Base-by-base conservation (phyloP, 2,888 invertebrate genomes). In the Lasioglossum oenotherae region DNA sequence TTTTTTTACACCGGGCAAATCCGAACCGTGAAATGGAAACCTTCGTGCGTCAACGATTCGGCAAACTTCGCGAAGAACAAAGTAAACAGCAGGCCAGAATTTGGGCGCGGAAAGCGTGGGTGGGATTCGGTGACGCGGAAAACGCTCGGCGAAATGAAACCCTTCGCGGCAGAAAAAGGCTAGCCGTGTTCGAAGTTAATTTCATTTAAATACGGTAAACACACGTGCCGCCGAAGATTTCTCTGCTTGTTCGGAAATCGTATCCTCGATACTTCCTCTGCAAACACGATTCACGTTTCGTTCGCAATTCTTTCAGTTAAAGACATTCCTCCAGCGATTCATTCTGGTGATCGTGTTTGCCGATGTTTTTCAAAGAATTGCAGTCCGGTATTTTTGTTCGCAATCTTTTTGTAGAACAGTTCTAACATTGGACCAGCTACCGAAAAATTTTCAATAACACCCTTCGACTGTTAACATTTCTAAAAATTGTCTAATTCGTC, bases 101-200 rank as follows among this genome's bases (percentile, higher is more conserved):
- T 31, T 14, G 46, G n/a, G 23, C 16, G 49, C 31, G 41, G 41
- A 79, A 49, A 27, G 27, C 46, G n/a, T 38, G 16, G n/a, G 8
- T 6, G 60, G 60, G 64, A 19, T 44, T 53, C 49, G 16, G 38
- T 41, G 69, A 64, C 19, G 49, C 6, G 3, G 19, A 46, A n/a
- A 53, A n/a, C 31, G 74, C 67, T 23, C 41, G 41, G 60, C 41
- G 31, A 71, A 75, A 75, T 75, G 10, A 81, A 82, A 72, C 71
- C 8, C 72, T 60, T 10, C 49, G n/a, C 35, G 67, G 5, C 27
- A 14, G 67, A 76, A 27, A 64, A 82, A 74, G 41, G n/a, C 60
- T 60, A 35, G 23, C n/a, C 16, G 41, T 23, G 73, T 60, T 44
- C 67, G 1, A 38, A 46, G 73, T 80, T 82, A 80, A 80, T 80